Conservation (phyloP, 37 sponge, comb jelly and placozoan genomes). For the Aplysina aerophoba region DNA sequence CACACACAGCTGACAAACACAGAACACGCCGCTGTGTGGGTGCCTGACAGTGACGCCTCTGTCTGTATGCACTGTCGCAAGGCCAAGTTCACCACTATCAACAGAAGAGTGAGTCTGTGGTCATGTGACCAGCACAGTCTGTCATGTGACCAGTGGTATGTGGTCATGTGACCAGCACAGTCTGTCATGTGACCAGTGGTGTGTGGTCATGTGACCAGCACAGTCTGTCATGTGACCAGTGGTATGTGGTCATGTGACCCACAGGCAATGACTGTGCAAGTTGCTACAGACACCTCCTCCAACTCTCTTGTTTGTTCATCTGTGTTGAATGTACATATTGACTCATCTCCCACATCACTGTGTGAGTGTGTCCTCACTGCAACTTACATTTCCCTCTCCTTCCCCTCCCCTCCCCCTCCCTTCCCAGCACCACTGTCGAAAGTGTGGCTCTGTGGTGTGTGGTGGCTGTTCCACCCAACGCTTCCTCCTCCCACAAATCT, state of each 20-base stretch:
- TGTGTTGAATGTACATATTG: too few species aligned
- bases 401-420: conserved; percentile 1
- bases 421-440: conserved; percentile 92
- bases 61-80: conserved; percentile 92
- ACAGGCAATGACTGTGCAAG: too few species aligned
- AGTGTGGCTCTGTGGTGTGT: conserved; percentile 92
- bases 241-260: too few species aligned
- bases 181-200: too few species aligned
- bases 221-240: too few species aligned
- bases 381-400: background rate
- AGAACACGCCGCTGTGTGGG: conserved; percentile 94
- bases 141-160: too few species aligned
- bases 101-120: conserved; percentile 73
- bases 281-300: too few species aligned
- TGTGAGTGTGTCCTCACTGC: background rate
- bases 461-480: conserved; percentile 84
- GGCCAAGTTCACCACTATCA: conserved; percentile 86
- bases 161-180: background rate
- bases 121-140: too few species aligned
- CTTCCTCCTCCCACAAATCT: conserved; percentile 72
- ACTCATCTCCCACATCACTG: too few species aligned
- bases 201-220: background rate
- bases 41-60: conserved; percentile 87
- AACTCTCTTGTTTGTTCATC: too few species aligned
- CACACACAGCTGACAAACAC: conserved; percentile 55